Evolutionary conservation across 1,140 invertebrate species (phyloP).

Genomic region (Zeugodacus cucurbitae): DNA sequence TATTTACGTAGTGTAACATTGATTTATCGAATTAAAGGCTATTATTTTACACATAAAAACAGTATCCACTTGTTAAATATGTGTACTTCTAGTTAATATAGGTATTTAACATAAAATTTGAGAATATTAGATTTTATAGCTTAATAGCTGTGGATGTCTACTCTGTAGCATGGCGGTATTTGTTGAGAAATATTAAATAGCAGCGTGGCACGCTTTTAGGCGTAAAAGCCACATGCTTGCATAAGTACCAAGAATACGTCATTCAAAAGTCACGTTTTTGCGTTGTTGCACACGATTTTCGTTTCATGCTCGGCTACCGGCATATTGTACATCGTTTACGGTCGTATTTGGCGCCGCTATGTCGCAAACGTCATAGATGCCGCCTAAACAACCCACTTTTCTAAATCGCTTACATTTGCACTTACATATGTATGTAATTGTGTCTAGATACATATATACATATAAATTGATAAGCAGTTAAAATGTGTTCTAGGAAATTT

Average conservation of each 20-base stretch:
- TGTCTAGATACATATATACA: neutral
- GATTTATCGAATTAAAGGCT: neutral
- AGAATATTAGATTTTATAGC: neutral
- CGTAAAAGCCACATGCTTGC: neutral
- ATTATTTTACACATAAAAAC: neutral
- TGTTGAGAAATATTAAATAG: neutral
- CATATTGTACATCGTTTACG: neutral
- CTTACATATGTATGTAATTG: neutral
- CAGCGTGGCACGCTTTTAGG: constrained; percentile 15
- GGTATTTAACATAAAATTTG: too few species aligned
- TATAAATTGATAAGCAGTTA: neutral
- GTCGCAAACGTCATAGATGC: neutral
- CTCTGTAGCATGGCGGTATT: neutral
- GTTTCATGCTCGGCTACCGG: neutral
- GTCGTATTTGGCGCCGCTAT: constrained; percentile 15
- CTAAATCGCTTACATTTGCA: neutral
- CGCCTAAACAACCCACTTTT: neutral
- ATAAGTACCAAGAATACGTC: neutral
- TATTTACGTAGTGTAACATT: neutral
- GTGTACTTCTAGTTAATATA: neutral
- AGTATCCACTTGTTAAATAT: neutral
- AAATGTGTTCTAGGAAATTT: neutral
- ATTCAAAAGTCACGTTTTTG: constrained; percentile 19
- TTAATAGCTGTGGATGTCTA: neutral
- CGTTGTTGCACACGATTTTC: neutral